Conservation (phyloP, 2,797 vertebrate species). For the Amblyraja radiata region DNA sequence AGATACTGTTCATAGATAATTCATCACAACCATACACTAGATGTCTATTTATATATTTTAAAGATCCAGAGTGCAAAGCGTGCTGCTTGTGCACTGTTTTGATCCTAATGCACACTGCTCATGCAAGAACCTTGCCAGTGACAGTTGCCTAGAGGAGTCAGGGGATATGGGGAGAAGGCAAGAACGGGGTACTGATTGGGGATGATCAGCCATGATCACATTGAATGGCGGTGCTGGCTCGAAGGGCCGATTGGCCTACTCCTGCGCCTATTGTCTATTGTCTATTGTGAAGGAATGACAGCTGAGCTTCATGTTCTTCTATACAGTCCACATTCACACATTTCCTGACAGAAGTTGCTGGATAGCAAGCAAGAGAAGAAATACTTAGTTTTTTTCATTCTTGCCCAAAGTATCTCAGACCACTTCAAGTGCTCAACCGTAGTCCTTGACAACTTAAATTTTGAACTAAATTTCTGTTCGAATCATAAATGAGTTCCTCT, state of each 20-base stretch:
- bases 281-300: neutral
- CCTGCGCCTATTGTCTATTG: too few relatives aligned
- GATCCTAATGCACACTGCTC: neutral
- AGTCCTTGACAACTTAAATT: neutral
- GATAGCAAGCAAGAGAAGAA: neutral
- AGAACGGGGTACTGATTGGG: too few relatives aligned
- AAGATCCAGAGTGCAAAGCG: neutral
- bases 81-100: neutral
- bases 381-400: neutral
- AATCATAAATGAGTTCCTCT: neutral
- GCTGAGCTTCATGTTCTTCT: neutral
- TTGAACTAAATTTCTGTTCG: neutral
- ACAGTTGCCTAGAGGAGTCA: too few relatives aligned
- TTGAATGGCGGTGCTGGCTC: too few relatives aligned
- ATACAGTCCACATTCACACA: neutral
- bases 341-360: neutral
- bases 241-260: too few relatives aligned
- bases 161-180: too few relatives aligned
- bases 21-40: neutral
- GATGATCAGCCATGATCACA: too few relatives aligned
- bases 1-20: too few relatives aligned
- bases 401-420: neutral
- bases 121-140: neutral
- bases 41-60: neutral
- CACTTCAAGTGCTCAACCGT: neutral